These are phyloP conservation scores for Aulostomus chinensis DNA, from an alignment of 2,797 vertebrate genomes.

Conservation along the genomic window DNA sequence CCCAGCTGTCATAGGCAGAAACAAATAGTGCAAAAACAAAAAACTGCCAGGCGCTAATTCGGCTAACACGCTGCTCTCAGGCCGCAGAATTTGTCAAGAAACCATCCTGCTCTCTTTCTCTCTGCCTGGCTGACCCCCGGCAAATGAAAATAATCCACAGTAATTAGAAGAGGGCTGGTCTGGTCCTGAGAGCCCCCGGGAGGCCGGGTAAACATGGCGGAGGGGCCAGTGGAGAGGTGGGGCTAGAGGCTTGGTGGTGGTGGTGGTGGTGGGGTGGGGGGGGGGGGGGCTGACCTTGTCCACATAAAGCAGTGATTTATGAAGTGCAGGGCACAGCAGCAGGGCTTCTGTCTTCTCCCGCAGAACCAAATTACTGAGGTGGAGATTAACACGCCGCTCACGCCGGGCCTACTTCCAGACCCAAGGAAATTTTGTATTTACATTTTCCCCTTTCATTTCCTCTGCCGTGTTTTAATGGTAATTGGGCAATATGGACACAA, in stretches of 20 bases:
- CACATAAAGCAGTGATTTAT: conserved; percentile 99
- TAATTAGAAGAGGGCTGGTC: conserved; percentile 99
- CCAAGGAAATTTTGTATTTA: conserved; percentile 92
- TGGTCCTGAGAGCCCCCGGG: conserved; percentile 92
- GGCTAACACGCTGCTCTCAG: conserved; percentile 77
- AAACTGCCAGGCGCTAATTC: conserved; percentile 83
- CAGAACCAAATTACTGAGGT: conserved; percentile 98
- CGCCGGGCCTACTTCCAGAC: conserved; percentile 93
- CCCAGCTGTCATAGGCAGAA: background rate
- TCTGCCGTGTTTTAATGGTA: conserved; percentile 78
- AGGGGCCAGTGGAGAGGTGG: conserved; percentile 84
- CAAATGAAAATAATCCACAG: conserved; percentile 99
- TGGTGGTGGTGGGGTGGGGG: conserved; percentile 85
- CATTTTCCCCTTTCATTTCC: conserved; percentile 94
- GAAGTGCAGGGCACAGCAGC: conserved; percentile 98
- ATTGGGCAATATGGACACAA: conserved; percentile 65
- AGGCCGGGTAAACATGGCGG: conserved; percentile 95
- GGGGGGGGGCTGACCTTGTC: conserved; percentile 96
- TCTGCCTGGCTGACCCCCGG: conserved; percentile 91
- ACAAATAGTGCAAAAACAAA: conserved; percentile 67
- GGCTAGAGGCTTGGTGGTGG: conserved; percentile 66
- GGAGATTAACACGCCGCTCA: conserved; percentile 98
- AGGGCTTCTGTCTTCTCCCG: conserved; percentile 98
- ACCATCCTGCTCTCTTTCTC: conserved; percentile 80
- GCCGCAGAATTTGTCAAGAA: conserved; percentile 84